phyloP scores from a whole-genome alignment of 2,888 invertebrate genomes.

The Calameuta pallipes region DNA sequence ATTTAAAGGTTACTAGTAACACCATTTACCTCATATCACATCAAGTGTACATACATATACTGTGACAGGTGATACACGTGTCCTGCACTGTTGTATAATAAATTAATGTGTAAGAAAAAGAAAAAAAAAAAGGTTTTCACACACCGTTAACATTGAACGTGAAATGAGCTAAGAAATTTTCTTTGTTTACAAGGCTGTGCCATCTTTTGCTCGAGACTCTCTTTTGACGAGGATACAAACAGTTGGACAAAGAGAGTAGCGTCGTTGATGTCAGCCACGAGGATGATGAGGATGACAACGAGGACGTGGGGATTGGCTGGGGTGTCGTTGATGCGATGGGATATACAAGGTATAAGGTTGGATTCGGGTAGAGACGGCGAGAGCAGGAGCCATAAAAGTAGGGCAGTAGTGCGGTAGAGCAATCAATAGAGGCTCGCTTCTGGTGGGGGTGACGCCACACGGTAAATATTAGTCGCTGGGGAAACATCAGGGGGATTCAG shows the following conservation, averaged over 20 bases:
- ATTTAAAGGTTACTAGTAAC: background rate
- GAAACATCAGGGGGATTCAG: background rate
- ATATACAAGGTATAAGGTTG: conserved; percentile 11
- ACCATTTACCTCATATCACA: background rate
- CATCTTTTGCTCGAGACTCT: background rate
- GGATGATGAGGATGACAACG: background rate
- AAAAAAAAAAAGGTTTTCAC: background rate
- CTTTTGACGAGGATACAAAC: background rate
- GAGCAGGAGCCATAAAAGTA: conserved; percentile 55
- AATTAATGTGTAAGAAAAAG: background rate
- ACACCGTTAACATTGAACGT: background rate
- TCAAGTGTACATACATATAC: background rate
- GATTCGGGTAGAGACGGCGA: conserved; percentile 22
- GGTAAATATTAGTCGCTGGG: background rate
- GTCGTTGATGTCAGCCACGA: background rate
- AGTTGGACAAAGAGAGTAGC: background rate
- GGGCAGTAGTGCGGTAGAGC: conserved; percentile 63
- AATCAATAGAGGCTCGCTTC: conserved; percentile 61
- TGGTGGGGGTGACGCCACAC: conserved; percentile 39
- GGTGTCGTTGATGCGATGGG: background rate
- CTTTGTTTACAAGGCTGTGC: background rate
- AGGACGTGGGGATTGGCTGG: background rate
- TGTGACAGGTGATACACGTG: background rate
- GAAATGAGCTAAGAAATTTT: background rate
- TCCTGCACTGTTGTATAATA: background rate